These are phyloP conservation scores for Phenganax marumi DNA, from an alignment of 92 coral and sea anemone species.

Conservation along the genomic window DNA sequence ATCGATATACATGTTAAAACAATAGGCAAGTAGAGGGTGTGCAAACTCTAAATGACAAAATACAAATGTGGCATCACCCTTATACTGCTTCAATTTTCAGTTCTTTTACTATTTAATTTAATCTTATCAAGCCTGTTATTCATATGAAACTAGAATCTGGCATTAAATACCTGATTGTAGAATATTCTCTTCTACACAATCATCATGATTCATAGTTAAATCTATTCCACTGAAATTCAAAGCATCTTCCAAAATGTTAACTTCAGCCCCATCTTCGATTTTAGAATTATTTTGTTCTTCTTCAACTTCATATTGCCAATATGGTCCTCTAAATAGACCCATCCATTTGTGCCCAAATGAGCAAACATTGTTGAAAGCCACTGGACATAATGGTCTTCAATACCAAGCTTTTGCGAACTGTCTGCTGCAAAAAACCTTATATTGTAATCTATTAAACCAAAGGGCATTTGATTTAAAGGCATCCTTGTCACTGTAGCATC, in stretches of 20 bases:
- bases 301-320: constrained; percentile 57
- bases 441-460: constrained; percentile 62
- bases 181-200: too few species aligned
- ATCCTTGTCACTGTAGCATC: constrained; percentile 21
- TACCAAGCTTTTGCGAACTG: constrained; percentile 48
- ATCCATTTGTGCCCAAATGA: constrained; percentile 72
- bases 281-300: not conserved
- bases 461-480: constrained; percentile 61
- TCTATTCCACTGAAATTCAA: constrained; percentile 2
- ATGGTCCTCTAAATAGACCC: constrained; percentile 51
- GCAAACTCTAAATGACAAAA: too few species aligned
- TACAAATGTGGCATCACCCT: too few species aligned
- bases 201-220: not conserved
- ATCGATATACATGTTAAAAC: too few species aligned
- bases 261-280: not conserved
- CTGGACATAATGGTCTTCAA: constrained; percentile 60
- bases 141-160: too few species aligned
- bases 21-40: too few species aligned
- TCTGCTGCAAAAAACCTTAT: constrained; percentile 53
- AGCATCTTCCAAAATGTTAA: not conserved
- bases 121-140: too few species aligned
- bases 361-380: constrained; percentile 65
- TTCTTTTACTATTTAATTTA: too few species aligned
- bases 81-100: too few species aligned
- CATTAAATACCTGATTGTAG: too few species aligned